phyloP scores from a whole-genome alignment of 1,140 invertebrate genomes.

The Drusus annulatus region DNA sequence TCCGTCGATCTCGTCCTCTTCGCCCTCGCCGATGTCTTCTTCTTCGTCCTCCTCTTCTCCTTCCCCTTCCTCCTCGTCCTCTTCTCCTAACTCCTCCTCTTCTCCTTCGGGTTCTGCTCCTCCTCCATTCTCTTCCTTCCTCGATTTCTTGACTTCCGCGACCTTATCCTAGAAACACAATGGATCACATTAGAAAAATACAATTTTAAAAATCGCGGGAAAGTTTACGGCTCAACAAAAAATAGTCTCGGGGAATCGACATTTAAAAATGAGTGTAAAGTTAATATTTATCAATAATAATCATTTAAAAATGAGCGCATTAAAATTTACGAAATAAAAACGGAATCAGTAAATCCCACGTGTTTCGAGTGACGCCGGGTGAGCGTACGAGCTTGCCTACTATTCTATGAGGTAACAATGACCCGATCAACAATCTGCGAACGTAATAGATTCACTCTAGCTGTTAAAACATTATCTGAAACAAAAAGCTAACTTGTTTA shows the following conservation, averaged over 20 bases:
- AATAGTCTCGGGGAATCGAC: no score
- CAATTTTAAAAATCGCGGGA: no score
- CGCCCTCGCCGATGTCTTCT: constrained; percentile 77
- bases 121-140: constrained; percentile 83
- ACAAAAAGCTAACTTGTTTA: not conserved
- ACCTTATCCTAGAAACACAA: constrained; percentile 76
- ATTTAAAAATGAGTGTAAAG: no score
- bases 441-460: not conserved
- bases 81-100: constrained; percentile 71
- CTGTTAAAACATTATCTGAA: constrained; percentile 1
- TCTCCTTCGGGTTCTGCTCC: constrained; percentile 72
- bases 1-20: constrained; percentile 79
- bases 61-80: constrained; percentile 72
- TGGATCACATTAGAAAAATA: not conserved
- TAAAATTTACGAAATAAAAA: no score
- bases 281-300: no score
- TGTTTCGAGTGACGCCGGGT: constrained; percentile 37
- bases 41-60: constrained; percentile 80
- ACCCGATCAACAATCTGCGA: constrained; percentile 38
- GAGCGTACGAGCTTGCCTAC: constrained; percentile 3
- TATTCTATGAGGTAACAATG: constrained; percentile 42
- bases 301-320: no score
- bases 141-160: constrained; percentile 83
- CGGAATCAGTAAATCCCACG: constrained; percentile 37
- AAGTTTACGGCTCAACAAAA: no score